phyloP scores from a whole-genome alignment of 2,797 vertebrate genomes.

The Xenentodon cancila region DNA sequence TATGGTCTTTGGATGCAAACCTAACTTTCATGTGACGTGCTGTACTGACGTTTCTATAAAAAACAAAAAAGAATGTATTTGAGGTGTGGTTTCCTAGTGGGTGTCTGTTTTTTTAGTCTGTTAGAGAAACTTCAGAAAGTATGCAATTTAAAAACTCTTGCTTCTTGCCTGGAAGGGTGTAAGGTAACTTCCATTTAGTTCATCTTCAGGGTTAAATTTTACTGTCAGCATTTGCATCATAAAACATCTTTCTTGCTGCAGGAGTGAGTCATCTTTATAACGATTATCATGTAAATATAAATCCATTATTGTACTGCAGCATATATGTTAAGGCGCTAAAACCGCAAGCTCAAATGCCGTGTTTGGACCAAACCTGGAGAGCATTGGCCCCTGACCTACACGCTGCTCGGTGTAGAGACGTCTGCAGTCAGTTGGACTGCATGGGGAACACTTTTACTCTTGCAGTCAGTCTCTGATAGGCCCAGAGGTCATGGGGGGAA shows the following conservation, averaged over 20 bases:
- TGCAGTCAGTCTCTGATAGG: conserved; percentile 25
- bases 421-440: conserved; percentile 1
- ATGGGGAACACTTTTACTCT: conserved; percentile 40
- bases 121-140: too few species aligned
- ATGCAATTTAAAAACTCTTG: too few species aligned
- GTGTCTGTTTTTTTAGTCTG: conserved; percentile 7
- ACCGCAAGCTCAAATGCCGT: background rate
- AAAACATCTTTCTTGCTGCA: background rate
- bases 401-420: background rate
- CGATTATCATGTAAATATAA: conserved; percentile 25
- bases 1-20: background rate
- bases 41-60: conserved; percentile 16
- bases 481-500: conserved; percentile 19
- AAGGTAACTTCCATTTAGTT: background rate
- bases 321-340: background rate
- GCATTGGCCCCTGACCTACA: background rate
- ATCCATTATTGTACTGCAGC: conserved; percentile 7
- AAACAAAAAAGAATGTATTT: conserved; percentile 14
- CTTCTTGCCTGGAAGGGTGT: too few species aligned
- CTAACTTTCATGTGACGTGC: background rate
- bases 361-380: background rate
- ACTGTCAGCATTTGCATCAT: background rate
- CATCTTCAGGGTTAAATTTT: background rate
- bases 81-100: conserved; percentile 21
- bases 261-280: conserved; percentile 22